Base-by-base conservation (phyloP, 2,888 invertebrate genomes). In the Apamea epomidion region DNA sequence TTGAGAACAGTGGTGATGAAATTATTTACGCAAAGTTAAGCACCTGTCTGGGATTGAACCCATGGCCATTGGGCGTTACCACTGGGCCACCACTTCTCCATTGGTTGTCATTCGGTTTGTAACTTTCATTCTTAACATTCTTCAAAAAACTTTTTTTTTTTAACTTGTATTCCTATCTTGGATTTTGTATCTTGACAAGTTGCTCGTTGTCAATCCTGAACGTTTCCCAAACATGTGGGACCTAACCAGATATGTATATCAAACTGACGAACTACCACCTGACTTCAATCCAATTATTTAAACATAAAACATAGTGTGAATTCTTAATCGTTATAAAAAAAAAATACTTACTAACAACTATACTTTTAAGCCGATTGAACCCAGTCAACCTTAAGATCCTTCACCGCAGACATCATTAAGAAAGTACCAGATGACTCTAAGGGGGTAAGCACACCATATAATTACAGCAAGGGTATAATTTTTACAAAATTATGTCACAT, bases 361-460 rank as follows among this genome's bases (percentile, higher is more conserved):
- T 76, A 80, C 69, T 76, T 85, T 84, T 80, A 82, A 84, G 48
- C 76, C 74, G 65, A 74, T 70, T 64, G 65, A 86, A 70, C 74
- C 68, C 76, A 68, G 67, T 76, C 80, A 80, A 78, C 81, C 83
- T 83, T 85, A 89, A 88, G 88, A 91, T 90, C 79, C 70, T 80
- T 89, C 88, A 91, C 91, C 92, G 82, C 92, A 92, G 87, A 84
- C 85, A 91, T 93, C 94, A 93, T 94, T 94, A 94, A 78, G 86
- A 80, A 84, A 78, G 76, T 84, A 81, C 92, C 94, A 94, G 92
- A 94, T 94, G 94, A 91, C 92, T 90, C 90, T 91, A 92, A 94
- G 91, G 92, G 92, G 92, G 91, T 92, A 83, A 77, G 42, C 73
- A 58, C 51, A 85, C 87, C 74, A 85, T 80, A 89, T 91, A 92